These are phyloP conservation scores for Craterocephalus amniculus DNA, from an alignment of 2,797 vertebrate species.

Conservation along the genomic window DNA sequence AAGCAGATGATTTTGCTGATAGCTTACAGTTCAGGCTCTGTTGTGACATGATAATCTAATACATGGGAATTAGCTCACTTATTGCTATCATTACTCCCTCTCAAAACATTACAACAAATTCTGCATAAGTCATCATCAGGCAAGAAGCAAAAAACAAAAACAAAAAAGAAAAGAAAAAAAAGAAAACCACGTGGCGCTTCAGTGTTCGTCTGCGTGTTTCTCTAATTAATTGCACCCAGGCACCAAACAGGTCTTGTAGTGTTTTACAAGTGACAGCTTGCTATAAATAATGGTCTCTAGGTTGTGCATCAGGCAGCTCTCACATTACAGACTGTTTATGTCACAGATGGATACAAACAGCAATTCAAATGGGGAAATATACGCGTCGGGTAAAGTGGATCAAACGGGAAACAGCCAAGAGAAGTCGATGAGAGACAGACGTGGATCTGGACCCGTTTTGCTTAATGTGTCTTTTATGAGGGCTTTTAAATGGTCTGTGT, in stretches of 20 bases:
- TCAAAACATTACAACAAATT: conserved; percentile 10
- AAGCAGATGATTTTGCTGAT: conserved; percentile 21
- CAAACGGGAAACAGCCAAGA: conserved; percentile 29
- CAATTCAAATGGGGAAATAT: conserved; percentile 36
- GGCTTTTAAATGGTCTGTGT: conserved; percentile 67
- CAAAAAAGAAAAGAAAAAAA: conserved; percentile 9
- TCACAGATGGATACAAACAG: conserved; percentile 39
- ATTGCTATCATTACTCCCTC: conserved; percentile 14
- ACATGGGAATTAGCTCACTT: conserved; percentile 14
- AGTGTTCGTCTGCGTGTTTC: conserved; percentile 51
- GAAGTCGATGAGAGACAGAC: conserved; percentile 50
- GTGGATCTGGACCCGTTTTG: conserved; percentile 62
- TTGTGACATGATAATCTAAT: conserved; percentile 24
- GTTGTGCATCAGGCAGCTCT: conserved; percentile 45
- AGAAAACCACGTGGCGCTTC: conserved; percentile 26
- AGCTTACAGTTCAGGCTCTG: conserved; percentile 9
- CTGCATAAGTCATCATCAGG: conserved; percentile 14
- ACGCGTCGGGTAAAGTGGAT: conserved; percentile 18
- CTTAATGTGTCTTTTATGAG: conserved; percentile 71
- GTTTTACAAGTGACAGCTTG: conserved; percentile 73
- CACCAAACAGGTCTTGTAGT: conserved; percentile 39
- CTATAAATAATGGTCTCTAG: conserved; percentile 60
- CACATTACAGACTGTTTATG: conserved; percentile 49
- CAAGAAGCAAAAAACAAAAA: conserved; percentile 42
- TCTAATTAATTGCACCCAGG: conserved; percentile 57